phyloP scores from a whole-genome alignment of 2,797 vertebrate genomes.

The Adrianichthys oophorus region DNA sequence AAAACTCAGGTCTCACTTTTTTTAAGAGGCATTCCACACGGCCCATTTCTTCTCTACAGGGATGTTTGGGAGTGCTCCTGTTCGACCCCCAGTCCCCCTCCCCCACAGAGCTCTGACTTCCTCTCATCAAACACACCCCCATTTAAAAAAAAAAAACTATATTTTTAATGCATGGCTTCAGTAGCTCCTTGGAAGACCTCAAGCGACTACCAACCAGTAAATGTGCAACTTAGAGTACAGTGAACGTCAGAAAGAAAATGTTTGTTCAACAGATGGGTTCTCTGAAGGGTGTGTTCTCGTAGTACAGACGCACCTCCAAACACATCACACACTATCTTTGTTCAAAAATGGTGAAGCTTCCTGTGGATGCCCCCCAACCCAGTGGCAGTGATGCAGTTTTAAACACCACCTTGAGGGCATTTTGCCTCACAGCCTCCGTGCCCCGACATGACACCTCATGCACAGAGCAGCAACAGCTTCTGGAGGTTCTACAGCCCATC shows the following conservation, averaged over 20 bases:
- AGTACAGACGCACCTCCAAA: slow-evolving; percentile 8
- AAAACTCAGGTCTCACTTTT: slow-evolving; percentile 34
- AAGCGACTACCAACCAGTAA: slow-evolving; percentile 7
- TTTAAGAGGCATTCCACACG: slow-evolving; percentile 43
- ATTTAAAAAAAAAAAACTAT: background rate
- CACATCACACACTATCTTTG: slow-evolving; percentile 8
- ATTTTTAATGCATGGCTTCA: slow-evolving; percentile 26
- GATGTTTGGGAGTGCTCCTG: slow-evolving; percentile 60
- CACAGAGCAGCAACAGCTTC: slow-evolving; percentile 29
- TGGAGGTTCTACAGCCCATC: slow-evolving; percentile 25
- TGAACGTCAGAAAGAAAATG: background rate
- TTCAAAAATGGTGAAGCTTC: slow-evolving; percentile 54
- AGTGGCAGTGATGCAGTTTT: slow-evolving; percentile 48
- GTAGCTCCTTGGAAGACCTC: slow-evolving; percentile 25
- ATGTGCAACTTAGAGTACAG: too few species aligned
- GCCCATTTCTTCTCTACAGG: slow-evolving; percentile 51
- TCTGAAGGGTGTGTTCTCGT: slow-evolving; percentile 8
- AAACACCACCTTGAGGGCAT: slow-evolving; percentile 65
- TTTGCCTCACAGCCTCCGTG: slow-evolving; percentile 52
- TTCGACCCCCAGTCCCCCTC: slow-evolving; percentile 65
- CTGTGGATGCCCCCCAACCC: slow-evolving; percentile 33
- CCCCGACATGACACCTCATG: slow-evolving; percentile 49
- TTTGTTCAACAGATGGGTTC: slow-evolving; percentile 29
- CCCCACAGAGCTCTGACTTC: slow-evolving; percentile 72
- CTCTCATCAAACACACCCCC: slow-evolving; percentile 67